Evolutionary conservation across 2,797 vertebrate genomes (phyloP).

Genomic region (Manis crassicaudata): DNA sequence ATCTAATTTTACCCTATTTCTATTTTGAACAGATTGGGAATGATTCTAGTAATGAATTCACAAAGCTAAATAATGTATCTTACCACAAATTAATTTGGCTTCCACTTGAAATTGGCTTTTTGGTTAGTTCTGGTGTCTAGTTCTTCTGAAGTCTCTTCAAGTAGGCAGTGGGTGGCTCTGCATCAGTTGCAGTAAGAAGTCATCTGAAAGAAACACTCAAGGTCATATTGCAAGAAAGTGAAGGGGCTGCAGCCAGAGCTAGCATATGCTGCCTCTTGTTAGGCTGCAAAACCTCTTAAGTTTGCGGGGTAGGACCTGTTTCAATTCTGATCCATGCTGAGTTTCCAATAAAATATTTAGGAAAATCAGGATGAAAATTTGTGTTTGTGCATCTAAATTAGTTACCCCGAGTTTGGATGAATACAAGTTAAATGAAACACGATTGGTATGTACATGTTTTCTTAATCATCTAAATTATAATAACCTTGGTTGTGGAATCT

Average conservation of each 20-base stretch:
- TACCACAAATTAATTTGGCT: neutral
- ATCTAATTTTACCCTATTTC: neutral
- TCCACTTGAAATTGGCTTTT: neutral
- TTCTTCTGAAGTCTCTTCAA: neutral
- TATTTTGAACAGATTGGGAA: neutral
- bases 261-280: neutral
- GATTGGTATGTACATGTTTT: neutral
- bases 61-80: neutral
- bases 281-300: neutral
- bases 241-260: neutral
- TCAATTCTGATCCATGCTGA: neutral
- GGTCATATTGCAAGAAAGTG: fast-evolving
- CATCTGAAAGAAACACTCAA: neutral
- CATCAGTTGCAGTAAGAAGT: neutral
- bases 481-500: neutral
- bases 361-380: neutral
- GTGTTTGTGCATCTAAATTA: neutral
- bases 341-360: neutral
- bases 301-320: neutral
- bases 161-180: neutral
- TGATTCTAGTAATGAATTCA: neutral
- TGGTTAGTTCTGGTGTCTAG: neutral
- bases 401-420: neutral
- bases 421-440: neutral
- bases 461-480: neutral